Conservation (phyloP, 2,113 vertebrate species). For the Scomber scombrus region DNA sequence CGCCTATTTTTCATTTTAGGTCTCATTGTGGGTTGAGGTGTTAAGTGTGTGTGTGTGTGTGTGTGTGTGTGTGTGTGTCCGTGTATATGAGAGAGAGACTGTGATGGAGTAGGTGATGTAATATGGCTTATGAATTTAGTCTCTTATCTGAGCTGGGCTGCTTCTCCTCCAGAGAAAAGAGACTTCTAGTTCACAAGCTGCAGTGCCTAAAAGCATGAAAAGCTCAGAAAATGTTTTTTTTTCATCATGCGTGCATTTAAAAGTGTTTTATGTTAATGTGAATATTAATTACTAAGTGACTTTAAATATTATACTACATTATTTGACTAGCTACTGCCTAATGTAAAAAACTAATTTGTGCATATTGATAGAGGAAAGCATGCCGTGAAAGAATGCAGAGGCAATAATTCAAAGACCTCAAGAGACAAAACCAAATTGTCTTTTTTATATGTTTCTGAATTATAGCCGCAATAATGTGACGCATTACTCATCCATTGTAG, state of each 20-base stretch:
- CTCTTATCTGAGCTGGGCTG: constrained; percentile 59
- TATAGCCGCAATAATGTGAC: constrained; percentile 56
- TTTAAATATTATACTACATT: constrained; percentile 19
- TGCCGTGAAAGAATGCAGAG: constrained; percentile 15
- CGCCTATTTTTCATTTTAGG: constrained; percentile 77
- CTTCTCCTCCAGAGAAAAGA: constrained; percentile 41
- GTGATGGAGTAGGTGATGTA: constrained; percentile 58
- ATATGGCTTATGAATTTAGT: constrained; percentile 70
- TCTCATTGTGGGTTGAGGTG: constrained; percentile 71
- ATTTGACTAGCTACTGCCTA: not conserved
- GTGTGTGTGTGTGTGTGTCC: constrained; percentile 25
- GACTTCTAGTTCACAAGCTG: constrained; percentile 44
- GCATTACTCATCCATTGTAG: constrained; percentile 67
- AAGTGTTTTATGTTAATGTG: not conserved
- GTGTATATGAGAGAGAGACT: constrained; percentile 27
- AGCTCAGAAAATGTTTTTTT: not conserved
- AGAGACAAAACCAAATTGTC: constrained; percentile 65
- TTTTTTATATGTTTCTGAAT: constrained; percentile 72
- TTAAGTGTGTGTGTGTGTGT: constrained; percentile 42
- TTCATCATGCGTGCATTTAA: not conserved
- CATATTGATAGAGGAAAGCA: constrained; percentile 25
- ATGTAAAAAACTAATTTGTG: constrained; percentile 29
- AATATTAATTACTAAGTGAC: constrained; percentile 7
- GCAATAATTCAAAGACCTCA: constrained; percentile 48
- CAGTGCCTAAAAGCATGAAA: not conserved